Conservation (phyloP, 2,888 invertebrate genomes). For the Anaspis maculata region DNA sequence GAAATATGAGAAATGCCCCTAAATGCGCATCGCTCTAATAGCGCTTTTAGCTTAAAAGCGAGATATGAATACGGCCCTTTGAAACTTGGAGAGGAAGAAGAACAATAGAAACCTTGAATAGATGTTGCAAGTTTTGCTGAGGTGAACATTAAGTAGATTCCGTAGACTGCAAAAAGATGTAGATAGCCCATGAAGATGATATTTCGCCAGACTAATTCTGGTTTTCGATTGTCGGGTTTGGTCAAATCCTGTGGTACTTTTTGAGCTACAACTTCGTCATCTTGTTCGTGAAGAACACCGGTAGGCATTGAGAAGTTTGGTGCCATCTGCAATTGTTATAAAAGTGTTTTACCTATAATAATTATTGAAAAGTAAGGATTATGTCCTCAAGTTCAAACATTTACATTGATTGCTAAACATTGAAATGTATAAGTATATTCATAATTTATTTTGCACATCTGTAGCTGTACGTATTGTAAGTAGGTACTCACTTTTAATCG, state of each 20-base stretch:
- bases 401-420: no score
- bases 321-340: slow-evolving; percentile 25
- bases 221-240: slow-evolving; percentile 47
- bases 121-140: slow-evolving; percentile 67
- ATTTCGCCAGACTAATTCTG: slow-evolving; percentile 72
- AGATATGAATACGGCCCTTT: no score
- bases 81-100: no score
- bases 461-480: no score
- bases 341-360: not conserved
- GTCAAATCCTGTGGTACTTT: slow-evolving; percentile 16
- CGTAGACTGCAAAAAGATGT: slow-evolving; percentile 68
- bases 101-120: slow-evolving; percentile 58
- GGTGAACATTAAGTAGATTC: slow-evolving; percentile 62
- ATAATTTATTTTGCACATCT: no score
- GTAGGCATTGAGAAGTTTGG: slow-evolving; percentile 39
- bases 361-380: no score
- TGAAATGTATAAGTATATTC: no score
- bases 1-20: no score
- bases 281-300: slow-evolving; percentile 58
- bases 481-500: no score
- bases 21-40: no score
- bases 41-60: no score
- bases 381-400: no score
- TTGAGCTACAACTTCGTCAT: slow-evolving; percentile 46
- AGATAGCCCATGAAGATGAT: slow-evolving; percentile 69